Conservation (phyloP, 1,140 invertebrate species). For the Phenacoccus solenopsis region DNA sequence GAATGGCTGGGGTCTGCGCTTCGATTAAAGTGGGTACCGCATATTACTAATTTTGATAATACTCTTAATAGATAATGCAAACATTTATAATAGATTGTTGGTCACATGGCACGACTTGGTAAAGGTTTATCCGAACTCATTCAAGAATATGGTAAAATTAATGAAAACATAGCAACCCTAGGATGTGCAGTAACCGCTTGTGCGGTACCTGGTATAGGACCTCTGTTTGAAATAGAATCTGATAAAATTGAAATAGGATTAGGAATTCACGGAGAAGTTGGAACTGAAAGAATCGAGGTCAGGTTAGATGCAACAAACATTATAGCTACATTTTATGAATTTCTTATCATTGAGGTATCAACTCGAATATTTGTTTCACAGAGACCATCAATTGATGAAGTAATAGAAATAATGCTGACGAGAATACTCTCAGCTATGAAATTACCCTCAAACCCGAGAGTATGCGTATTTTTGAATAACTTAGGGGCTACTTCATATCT, state of each 20-base stretch:
- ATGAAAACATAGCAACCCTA: slow-evolving; percentile 50
- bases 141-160: slow-evolving; percentile 25
- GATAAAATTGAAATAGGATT: slow-evolving; percentile 70
- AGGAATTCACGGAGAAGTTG: slow-evolving; percentile 76
- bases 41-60: background rate
- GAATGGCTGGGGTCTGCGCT: slow-evolving; percentile 46
- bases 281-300: slow-evolving; percentile 48
- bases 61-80: too few relatives aligned
- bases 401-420: background rate
- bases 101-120: background rate
- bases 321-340: too few relatives aligned
- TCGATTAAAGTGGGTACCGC: background rate
- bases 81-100: background rate
- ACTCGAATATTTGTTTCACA: background rate
- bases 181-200: slow-evolving; percentile 58
- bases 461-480: slow-evolving; percentile 4
- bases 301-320: background rate
- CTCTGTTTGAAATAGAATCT: slow-evolving; percentile 48
- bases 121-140: background rate
- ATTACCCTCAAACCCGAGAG: background rate
- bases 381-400: background rate
- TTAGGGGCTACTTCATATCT: background rate
- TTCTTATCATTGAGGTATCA: too few relatives aligned
- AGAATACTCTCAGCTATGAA: background rate
- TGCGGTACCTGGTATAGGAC: slow-evolving; percentile 50